A percentile compares a stretch with the other conserved stretches of the same genome.
These are phyloP conservation scores for Syngnathus scovelli DNA, from an alignment of 2,113 vertebrate species.

Conservation along the genomic window DNA sequence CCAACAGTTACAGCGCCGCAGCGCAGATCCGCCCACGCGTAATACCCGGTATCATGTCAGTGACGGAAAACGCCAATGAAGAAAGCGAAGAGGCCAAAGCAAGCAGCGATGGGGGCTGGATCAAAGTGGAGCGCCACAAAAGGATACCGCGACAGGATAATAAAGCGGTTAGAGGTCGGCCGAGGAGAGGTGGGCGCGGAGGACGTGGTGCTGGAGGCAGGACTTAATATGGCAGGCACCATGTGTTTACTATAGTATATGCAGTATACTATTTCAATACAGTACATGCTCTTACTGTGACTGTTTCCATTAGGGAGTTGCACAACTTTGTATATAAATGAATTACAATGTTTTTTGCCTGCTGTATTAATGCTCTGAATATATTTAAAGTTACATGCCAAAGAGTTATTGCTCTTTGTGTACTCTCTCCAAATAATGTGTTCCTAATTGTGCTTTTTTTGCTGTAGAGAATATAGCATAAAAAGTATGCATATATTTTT, in stretches of 20 bases:
- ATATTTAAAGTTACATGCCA: conserved; percentile 22
- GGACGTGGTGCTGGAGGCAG: conserved; percentile 64
- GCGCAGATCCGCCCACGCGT: conserved; percentile 37
- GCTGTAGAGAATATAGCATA: neutral
- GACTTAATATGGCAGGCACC: conserved; percentile 30
- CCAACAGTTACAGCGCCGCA: conserved; percentile 44
- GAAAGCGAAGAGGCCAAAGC: conserved; percentile 71
- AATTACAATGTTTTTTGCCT: conserved; percentile 6
- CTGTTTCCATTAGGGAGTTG: conserved; percentile 8
- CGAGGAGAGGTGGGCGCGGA: conserved; percentile 75
- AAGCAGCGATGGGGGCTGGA: conserved; percentile 83
- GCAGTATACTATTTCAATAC: conserved; percentile 28
- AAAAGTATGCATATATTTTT: neutral
- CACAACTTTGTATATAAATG: conserved; percentile 8
- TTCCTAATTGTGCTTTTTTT: neutral
- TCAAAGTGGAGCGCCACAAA: conserved; percentile 83
- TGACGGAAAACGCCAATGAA: conserved; percentile 46
- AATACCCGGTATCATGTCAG: conserved; percentile 84
- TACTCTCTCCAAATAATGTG: neutral
- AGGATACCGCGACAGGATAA: conserved; percentile 74
- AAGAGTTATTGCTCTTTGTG: neutral
- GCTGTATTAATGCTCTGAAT: neutral
- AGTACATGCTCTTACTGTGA: conserved; percentile 7
- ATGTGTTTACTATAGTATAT: neutral
- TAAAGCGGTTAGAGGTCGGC: conserved; percentile 69